A percentile compares a stretch with the other conserved stretches of the same genome.
phyloP scores from a whole-genome alignment of 2,113 vertebrate genomes.

The Apteryx owenii region DNA sequence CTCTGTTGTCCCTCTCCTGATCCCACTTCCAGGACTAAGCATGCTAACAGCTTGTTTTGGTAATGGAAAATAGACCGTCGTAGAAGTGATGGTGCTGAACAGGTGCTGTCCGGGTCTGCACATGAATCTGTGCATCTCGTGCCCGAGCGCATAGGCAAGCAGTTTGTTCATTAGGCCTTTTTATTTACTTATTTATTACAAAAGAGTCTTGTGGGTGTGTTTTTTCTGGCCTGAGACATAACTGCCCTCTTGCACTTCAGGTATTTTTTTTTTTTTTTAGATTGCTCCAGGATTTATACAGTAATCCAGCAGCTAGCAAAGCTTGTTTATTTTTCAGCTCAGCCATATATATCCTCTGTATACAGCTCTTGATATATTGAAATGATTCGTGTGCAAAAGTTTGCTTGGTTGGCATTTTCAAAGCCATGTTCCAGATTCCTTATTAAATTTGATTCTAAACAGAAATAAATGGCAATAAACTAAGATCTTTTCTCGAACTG shows the following conservation, averaged over 20 bases:
- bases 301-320: not conserved
- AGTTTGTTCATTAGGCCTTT: not conserved
- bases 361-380: not conserved
- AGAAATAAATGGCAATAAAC: not conserved
- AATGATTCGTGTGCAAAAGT: not conserved
- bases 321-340: not conserved
- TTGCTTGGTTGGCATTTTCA: not conserved
- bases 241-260: not conserved
- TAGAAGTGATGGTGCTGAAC: not conserved
- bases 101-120: not conserved
- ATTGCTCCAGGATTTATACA: not conserved
- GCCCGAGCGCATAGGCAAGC: not conserved
- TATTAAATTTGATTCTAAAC: not conserved
- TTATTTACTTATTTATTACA: not conserved
- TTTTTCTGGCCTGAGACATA: not conserved
- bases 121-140: not conserved
- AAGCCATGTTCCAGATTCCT: not conserved
- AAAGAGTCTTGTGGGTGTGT: not conserved
- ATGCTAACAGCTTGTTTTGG: not conserved
- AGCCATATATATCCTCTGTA: not conserved
- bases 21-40: not conserved
- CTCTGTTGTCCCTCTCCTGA: too few species aligned
- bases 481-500: not conserved
- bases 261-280: not conserved
- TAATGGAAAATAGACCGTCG: not conserved